phyloP scores from a whole-genome alignment of 2,888 invertebrate species.

The Trichogramma dendrolimi region DNA sequence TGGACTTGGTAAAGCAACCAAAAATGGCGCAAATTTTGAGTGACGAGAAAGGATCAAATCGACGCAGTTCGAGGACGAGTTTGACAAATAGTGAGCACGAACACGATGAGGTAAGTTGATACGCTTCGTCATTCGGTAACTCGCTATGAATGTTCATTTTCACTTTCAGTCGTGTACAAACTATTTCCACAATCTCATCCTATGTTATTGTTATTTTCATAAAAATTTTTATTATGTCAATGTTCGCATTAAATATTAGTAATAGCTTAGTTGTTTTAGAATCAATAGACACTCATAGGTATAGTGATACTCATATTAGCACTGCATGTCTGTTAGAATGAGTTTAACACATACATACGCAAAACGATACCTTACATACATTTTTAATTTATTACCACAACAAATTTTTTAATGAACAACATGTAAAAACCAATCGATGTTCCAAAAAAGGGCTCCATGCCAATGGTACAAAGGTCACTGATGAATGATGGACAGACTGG shows the following conservation, averaged over 20 bases:
- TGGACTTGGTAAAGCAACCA: constrained; percentile 90
- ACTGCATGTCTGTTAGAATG: constrained; percentile 37
- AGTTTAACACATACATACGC: constrained; percentile 16
- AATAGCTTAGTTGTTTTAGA: constrained; percentile 22
- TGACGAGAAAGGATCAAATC: constrained; percentile 62
- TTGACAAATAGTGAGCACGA: constrained; percentile 65
- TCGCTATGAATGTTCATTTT: constrained; percentile 18
- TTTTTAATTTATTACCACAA: too few relatives aligned
- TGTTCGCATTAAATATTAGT: constrained; percentile 3
- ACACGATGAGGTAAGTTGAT: constrained; percentile 71
- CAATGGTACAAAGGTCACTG: constrained; percentile 63
- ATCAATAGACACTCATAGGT: constrained; percentile 24
- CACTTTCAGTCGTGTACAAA: too few relatives aligned
- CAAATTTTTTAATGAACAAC: constrained; percentile 11
- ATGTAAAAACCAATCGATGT: constrained; percentile 11
- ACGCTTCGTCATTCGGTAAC: constrained; percentile 14
- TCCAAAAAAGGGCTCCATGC: constrained; percentile 49
- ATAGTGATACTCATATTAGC: constrained; percentile 24
- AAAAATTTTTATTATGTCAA: too few relatives aligned
- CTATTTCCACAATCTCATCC: too few relatives aligned
- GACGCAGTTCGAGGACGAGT: constrained; percentile 69
- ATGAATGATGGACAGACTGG: constrained; percentile 57
- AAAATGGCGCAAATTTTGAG: constrained; percentile 73
- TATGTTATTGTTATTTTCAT: too few relatives aligned
- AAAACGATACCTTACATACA: too few relatives aligned